Conservation (phyloP, 2,113 vertebrate species). For the Hiodon tergisus region DNA sequence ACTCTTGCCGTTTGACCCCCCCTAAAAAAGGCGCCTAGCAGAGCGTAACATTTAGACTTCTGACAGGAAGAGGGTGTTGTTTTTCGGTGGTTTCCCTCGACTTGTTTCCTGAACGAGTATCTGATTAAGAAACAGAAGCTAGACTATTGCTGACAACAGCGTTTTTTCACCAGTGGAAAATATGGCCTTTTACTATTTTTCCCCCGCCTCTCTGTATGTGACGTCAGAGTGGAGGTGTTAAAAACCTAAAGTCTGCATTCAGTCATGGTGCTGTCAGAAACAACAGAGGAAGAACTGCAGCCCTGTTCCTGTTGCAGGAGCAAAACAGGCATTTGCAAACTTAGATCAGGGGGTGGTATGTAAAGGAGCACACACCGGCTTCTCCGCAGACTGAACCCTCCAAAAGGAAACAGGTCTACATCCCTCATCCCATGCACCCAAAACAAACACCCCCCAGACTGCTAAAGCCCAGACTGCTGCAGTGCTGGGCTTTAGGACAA, state of each 20-base stretch:
- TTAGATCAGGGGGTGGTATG: neutral
- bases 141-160: neutral
- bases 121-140: neutral
- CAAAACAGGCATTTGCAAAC: neutral
- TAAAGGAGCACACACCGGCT: neutral
- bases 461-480: neutral
- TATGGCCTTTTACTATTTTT: constrained; percentile 7
- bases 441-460: no score
- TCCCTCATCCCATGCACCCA: no score
- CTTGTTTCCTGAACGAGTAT: neutral
- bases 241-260: neutral
- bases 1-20: neutral
- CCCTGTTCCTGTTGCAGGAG: neutral
- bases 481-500: neutral
- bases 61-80: neutral
- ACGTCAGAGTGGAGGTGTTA: neutral
- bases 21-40: neutral
- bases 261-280: neutral
- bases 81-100: neutral
- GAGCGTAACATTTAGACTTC: neutral
- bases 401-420: no score
- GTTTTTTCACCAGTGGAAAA: neutral
- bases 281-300: neutral
- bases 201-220: constrained; percentile 1
- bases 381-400: neutral